These are phyloP conservation scores for Trissonchulus latispiculum DNA, from an alignment of 2,888 invertebrate genomes.

Conservation along the genomic window DNA sequence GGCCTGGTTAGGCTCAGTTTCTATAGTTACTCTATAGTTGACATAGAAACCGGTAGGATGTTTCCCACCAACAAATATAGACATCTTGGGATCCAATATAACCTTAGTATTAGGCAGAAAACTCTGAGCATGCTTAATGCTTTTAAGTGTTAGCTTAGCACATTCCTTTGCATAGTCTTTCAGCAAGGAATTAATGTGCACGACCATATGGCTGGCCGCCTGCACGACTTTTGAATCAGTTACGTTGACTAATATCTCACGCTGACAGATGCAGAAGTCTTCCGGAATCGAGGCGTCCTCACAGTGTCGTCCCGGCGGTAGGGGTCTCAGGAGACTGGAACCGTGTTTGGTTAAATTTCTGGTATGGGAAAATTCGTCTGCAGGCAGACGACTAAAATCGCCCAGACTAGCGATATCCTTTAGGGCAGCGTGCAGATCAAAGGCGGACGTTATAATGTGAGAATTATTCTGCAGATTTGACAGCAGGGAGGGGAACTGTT, in stretches of 20 bases:
- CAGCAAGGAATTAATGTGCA: conserved; percentile 31
- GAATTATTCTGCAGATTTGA: conserved; percentile 17
- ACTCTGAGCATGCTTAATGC: conserved; percentile 27
- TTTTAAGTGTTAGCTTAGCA: conserved; percentile 27
- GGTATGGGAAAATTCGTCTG: neutral
- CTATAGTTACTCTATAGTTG: conserved; percentile 27
- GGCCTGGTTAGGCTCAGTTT: conserved; percentile 31
- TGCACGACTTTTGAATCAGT: conserved; percentile 26
- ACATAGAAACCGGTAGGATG: conserved; percentile 22
- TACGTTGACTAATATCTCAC: conserved; percentile 27
- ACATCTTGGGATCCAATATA: neutral
- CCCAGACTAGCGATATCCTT: conserved; percentile 28
- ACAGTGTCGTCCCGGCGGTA: conserved; percentile 32
- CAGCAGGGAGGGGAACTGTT: neutral
- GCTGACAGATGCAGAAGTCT: conserved; percentile 37
- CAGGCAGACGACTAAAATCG: neutral
- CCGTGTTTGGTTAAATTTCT: neutral
- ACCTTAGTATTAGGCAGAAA: conserved; percentile 24
- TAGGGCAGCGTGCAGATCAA: conserved; percentile 33
- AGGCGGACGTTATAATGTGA: conserved; percentile 24
- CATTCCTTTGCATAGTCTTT: conserved; percentile 26
- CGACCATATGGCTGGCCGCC: conserved; percentile 27
- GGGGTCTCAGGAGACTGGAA: conserved; percentile 28
- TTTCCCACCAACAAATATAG: conserved; percentile 21
- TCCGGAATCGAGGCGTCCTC: conserved; percentile 35